These are phyloP conservation scores for Merops nubicus DNA, from an alignment of 2,113 vertebrate species.

Conservation along the genomic window DNA sequence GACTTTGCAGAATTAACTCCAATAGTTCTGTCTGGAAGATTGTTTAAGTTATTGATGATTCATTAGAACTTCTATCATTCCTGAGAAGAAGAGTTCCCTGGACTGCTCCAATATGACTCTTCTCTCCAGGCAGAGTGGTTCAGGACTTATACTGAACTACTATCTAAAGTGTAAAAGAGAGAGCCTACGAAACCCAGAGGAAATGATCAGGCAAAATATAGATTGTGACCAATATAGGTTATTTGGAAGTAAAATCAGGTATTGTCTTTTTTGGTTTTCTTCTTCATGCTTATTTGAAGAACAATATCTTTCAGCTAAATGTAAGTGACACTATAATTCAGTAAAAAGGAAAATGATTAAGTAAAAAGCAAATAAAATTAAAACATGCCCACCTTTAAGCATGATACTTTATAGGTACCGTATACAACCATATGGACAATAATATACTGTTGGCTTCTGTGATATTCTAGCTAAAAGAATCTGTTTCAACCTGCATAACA, in stretches of 20 bases:
- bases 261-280: background rate
- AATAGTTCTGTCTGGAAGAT: background rate
- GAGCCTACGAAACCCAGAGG: background rate
- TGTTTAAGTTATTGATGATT: background rate
- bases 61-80: background rate
- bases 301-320: background rate
- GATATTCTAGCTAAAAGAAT: background rate
- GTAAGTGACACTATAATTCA: background rate
- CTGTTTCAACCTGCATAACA: background rate
- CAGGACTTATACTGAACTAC: background rate
- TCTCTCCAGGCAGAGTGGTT: background rate
- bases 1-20: background rate
- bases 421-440: background rate
- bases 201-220: background rate
- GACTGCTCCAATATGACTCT: background rate
- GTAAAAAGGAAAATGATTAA: background rate
- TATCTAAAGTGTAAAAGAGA: background rate
- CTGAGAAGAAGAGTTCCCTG: background rate
- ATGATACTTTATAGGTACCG: background rate
- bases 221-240: background rate
- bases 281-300: background rate
- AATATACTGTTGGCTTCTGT: conserved; percentile 2
- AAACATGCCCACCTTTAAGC: background rate
- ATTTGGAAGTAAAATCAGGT: background rate
- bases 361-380: background rate